Conservation (phyloP, 2,888 invertebrate genomes). For the Blera fallax region DNA sequence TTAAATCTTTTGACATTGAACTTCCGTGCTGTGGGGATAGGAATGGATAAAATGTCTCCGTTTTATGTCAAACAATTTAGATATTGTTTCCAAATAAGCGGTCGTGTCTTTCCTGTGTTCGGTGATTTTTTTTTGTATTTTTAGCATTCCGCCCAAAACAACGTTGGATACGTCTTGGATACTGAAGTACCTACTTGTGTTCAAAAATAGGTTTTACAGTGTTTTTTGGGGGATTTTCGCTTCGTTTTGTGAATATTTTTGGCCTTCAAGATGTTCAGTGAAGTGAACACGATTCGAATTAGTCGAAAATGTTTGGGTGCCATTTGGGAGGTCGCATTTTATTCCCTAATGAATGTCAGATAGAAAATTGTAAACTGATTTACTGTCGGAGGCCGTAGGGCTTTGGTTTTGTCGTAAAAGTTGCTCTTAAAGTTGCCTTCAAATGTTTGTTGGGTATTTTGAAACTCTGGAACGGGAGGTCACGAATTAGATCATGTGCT, state of each 20-base stretch:
- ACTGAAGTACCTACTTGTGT: not conserved
- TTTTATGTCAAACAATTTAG: slow-evolving; percentile 7
- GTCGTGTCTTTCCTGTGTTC: not conserved
- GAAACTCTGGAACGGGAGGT: too few species aligned
- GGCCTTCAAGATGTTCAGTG: slow-evolving; percentile 3
- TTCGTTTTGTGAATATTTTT: not conserved
- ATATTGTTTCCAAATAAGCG: slow-evolving; percentile 11
- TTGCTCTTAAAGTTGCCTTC: too few species aligned
- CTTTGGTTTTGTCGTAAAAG: not conserved
- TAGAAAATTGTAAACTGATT: not conserved
- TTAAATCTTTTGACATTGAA: slow-evolving; percentile 59
- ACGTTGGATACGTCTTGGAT: not conserved
- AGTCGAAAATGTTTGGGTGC: not conserved
- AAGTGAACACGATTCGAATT: not conserved
- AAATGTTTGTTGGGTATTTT: too few species aligned
- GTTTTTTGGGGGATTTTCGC: not conserved
- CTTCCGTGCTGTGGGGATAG: slow-evolving; percentile 5
- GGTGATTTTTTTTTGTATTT: slow-evolving; percentile 18
- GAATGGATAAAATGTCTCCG: not conserved
- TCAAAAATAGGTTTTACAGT: not conserved
- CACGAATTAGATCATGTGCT: too few species aligned
- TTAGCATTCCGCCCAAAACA: slow-evolving; percentile 21
- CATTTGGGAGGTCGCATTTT: not conserved
- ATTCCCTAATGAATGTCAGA: not conserved
- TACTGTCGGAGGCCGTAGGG: not conserved